Conservation (phyloP, 2,797 vertebrate genomes). For the Thalassophryne amazonica region DNA sequence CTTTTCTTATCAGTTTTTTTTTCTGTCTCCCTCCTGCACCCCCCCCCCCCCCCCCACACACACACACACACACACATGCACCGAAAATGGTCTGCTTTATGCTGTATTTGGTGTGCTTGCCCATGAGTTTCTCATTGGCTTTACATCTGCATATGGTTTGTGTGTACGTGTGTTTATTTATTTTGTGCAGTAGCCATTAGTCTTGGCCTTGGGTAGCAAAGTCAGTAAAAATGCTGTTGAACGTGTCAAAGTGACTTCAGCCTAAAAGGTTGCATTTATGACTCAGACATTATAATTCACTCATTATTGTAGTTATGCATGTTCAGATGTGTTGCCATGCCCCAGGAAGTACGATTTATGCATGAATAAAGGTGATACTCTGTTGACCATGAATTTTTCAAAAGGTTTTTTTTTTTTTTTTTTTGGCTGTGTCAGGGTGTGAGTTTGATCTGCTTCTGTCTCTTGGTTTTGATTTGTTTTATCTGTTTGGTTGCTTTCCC, state of each 20-base stretch:
- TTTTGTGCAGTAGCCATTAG: constrained; percentile 42
- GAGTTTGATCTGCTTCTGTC: too few relatives aligned
- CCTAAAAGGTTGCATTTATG: constrained; percentile 36
- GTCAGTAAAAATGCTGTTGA: constrained; percentile 41
- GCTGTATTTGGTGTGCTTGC: constrained; percentile 21
- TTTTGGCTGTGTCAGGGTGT: too few relatives aligned
- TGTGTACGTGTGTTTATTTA: constrained; percentile 7
- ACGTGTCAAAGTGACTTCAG: constrained; percentile 37
- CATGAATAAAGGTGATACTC: constrained; percentile 8
- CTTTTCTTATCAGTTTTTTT: neutral
- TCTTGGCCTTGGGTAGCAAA: constrained; percentile 28
- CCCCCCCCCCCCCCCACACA: neutral
- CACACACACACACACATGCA: neutral
- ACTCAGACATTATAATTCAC: constrained; percentile 27
- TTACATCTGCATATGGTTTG: neutral
- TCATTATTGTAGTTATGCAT: constrained; percentile 17
- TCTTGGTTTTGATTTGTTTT: too few relatives aligned
- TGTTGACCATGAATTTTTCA: constrained; percentile 14
- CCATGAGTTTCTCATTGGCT: too few relatives aligned
- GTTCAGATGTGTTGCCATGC: constrained; percentile 20
- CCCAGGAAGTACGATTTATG: constrained; percentile 12
- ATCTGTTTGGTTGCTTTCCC: too few relatives aligned
- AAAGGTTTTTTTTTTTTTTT: too few relatives aligned
- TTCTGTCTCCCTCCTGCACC: neutral
- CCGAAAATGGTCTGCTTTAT: constrained; percentile 34